Base-by-base conservation (phyloP, 2,888 invertebrate species). In the Orchesella flavescens region DNA sequence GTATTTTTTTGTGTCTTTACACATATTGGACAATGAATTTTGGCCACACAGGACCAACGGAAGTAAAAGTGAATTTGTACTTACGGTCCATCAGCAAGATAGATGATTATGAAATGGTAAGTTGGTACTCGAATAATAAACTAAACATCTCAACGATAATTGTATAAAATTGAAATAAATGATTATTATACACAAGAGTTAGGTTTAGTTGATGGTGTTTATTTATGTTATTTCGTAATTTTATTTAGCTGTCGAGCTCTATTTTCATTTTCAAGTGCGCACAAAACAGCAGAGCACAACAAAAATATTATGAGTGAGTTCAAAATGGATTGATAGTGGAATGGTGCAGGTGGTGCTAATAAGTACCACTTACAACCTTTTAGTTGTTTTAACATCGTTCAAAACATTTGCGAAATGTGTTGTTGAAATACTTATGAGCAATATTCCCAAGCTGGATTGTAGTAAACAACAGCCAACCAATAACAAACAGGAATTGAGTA, bases 1-100 rank as follows among this genome's bases (percentile, higher is more conserved):
- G 71, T 84, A 71, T 80, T 80, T 78, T 82, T 77, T 83, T 83
- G 57, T 77, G 72, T 83, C 66, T 77, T 77, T 80, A 76, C 46
- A 80, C 72, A 65, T 75, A 80, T 71, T 73, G 85, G 82, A 83
- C 75, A 80, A 75, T 83, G 84, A 84, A 82, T 81, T 86, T 86
- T 87, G 84, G 85, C 84, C 86, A 82, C 79, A 84, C 86, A 87
- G 88, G 84, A 85, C 78, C 88, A 78, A 88, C 88, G 76, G 73
- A 94, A 92, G 97, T 97, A 90, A 92, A 92, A 91, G 96, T 97
- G 93, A 97, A 98, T 95, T 94, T 98, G 93, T 96, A 94, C 92
- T 95, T 98, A 89, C 94, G 98, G 91, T 97, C 97, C 93, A 97
- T 98, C 93, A 97, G 97, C 94, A 96, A 97, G 95, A 97, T 98